These are phyloP conservation scores for Osmoderma eremita DNA, from an alignment of 2,888 invertebrate genomes.

Conservation along the genomic window DNA sequence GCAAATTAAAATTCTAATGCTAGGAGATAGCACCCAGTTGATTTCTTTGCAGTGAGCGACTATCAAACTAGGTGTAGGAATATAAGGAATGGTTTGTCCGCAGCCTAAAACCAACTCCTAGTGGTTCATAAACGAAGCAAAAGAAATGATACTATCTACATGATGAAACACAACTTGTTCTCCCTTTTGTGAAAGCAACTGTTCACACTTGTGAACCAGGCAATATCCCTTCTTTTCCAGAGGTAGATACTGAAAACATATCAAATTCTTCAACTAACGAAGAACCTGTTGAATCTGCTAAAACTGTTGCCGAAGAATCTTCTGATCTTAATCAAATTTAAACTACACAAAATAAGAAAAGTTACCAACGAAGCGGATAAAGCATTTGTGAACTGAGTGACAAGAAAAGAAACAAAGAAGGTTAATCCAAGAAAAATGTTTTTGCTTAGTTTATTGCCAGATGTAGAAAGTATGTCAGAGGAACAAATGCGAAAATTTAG, in stretches of 20 bases:
- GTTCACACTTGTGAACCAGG: slow-evolving; percentile 28
- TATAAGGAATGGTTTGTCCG: slow-evolving; percentile 21
- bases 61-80: slow-evolving; percentile 19
- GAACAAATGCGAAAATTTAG: slow-evolving; percentile 3
- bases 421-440: slow-evolving; percentile 38
- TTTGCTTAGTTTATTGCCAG: slow-evolving; percentile 35
- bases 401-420: slow-evolving; percentile 20
- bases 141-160: slow-evolving; percentile 36
- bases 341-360: slow-evolving; percentile 11
- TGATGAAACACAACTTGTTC: slow-evolving; percentile 30
- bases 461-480: slow-evolving; percentile 29
- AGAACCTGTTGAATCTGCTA: slow-evolving; percentile 25
- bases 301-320: slow-evolving; percentile 17
- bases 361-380: slow-evolving; percentile 19
- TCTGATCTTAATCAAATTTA: slow-evolving; percentile 12
- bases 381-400: neutral
- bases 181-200: slow-evolving; percentile 36
- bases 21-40: slow-evolving; percentile 20
- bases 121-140: slow-evolving; percentile 24
- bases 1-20: slow-evolving; percentile 26
- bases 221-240: slow-evolving; percentile 33
- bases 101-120: slow-evolving; percentile 18
- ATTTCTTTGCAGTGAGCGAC: slow-evolving; percentile 20
- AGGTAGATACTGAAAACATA: slow-evolving; percentile 9
- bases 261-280: slow-evolving; percentile 12